Base-by-base conservation (phyloP, 2,113 vertebrate species). In the Nerophis ophidion region DNA sequence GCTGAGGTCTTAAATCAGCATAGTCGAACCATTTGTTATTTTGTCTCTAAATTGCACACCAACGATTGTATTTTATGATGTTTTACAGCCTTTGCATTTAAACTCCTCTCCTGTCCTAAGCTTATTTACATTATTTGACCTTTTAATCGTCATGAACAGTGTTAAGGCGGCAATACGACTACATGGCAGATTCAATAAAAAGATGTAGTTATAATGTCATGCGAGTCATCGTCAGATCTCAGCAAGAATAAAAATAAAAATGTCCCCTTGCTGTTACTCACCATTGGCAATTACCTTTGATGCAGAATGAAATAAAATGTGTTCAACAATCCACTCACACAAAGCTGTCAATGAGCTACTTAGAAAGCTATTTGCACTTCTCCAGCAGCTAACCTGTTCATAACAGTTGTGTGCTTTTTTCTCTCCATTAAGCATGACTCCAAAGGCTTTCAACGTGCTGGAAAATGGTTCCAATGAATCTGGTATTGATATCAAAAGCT, bases 191-290 rank as follows among this genome's bases (percentile, higher is more conserved):
- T 44, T 44, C 10, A 7, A 6, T 16, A 1, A 12, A 19, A 4
- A 3, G 15, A 8, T 9, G 11, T 36, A 42, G 48, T 61, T 79
- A 47, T 60, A 38, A 58, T 38, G 47, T 60, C 9, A 44, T 63
- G 67, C 48, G 52, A 59, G 26, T 16, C 54, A 57, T 51, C 59
- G 68, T 71, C 57, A 59, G 51, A 68, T 11, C 26, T 36, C 16
- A 57, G 47, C 10, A 52, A 57, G 49, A 60, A 12, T 26, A 0
- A 26, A 11, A 61, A 57, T 6, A 14, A 61, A 51, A 8, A 4
- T 58, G 48, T 6, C 53, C 17, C 17, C 26, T 26, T 26, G 26
- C 51, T 14, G 9, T 46, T 48, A 53, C 48, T 55, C 48, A 52
- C 34, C 49, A 57, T 59, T 12, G 54, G 7, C 56, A 60, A 35